phyloP scores from a whole-genome alignment of 2,888 invertebrate species.

The Hirtodrosophila trivittata region DNA sequence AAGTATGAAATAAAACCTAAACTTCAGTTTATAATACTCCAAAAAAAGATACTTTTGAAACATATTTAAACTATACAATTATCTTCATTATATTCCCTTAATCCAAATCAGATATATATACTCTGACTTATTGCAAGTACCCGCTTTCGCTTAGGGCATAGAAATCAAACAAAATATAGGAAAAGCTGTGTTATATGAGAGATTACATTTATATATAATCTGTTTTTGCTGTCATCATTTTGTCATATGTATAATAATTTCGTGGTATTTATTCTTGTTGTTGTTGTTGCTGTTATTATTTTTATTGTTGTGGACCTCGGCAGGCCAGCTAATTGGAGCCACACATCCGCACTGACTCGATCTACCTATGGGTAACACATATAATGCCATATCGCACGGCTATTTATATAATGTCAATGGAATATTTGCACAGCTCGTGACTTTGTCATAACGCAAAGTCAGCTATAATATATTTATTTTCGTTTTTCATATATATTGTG shows the following conservation, averaged over 20 bases:
- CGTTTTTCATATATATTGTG: conserved; percentile 34
- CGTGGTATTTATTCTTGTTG: conserved; percentile 13
- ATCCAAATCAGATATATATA: too few relatives aligned
- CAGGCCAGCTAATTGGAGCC: conserved; percentile 39
- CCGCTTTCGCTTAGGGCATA: conserved; percentile 31
- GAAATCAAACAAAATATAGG: conserved; percentile 10
- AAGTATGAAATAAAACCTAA: too few relatives aligned
- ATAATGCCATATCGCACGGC: conserved; percentile 8
- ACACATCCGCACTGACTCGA: conserved; percentile 41
- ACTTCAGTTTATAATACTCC: too few relatives aligned
- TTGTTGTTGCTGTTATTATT: conserved; percentile 13
- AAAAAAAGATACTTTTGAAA: too few relatives aligned
- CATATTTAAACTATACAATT: too few relatives aligned
- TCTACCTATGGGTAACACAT: conserved; percentile 25
- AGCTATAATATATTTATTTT: too few relatives aligned
- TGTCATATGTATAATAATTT: conserved; percentile 52
- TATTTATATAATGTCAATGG: conserved; percentile 37
- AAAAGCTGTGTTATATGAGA: conserved; percentile 33
- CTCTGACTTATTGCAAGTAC: conserved; percentile 22
- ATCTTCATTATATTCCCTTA: too few relatives aligned
- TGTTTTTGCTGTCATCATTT: conserved; percentile 45
- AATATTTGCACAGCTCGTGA: conserved; percentile 32
- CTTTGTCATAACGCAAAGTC: conserved; percentile 24
- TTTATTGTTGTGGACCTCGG: conserved; percentile 2
- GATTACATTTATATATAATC: conserved; percentile 38